These are phyloP conservation scores for Melinaea marsaeus DNA, from an alignment of 2,888 invertebrate species.

Conservation along the genomic window DNA sequence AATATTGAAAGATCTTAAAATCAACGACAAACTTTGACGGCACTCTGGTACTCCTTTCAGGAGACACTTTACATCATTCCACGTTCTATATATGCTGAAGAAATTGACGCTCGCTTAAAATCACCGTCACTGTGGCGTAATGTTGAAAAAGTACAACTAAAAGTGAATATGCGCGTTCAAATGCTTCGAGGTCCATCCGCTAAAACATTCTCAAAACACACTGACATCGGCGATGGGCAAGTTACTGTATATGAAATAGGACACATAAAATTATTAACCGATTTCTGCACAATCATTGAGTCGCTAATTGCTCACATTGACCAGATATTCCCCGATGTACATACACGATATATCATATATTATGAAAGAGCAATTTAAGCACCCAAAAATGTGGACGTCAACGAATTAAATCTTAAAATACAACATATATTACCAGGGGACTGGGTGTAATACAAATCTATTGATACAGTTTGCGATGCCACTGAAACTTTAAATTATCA, in stretches of 20 bases:
- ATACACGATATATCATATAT: no score
- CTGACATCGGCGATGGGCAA: slow-evolving; percentile 30
- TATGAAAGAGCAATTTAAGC: no score
- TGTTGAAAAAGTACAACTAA: slow-evolving; percentile 6
- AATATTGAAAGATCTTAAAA: slow-evolving; percentile 26
- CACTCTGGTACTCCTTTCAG: neutral
- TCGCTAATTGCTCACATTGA: no score
- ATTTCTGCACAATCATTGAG: no score
- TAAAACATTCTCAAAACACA: slow-evolving; percentile 30
- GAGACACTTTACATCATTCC: slow-evolving; percentile 23
- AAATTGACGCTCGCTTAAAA: slow-evolving; percentile 26
- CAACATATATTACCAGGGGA: neutral
- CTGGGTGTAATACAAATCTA: neutral
- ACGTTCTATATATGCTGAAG: slow-evolving; percentile 22
- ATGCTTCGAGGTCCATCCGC: slow-evolving; percentile 19
- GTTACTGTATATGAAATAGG: slow-evolving; percentile 21
- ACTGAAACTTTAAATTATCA: neutral
- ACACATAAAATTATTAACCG: neutral
- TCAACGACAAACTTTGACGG: slow-evolving; percentile 23
- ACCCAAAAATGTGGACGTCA: no score
- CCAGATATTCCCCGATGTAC: no score
- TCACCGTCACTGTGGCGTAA: slow-evolving; percentile 18
- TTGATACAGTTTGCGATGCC: neutral
- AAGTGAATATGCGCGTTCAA: no score
- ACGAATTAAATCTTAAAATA: neutral